Evolutionary conservation across 2,888 invertebrate species (phyloP), one percentile per base, ranked within the genome.

Genomic region (Chloroclysta siterata): DNA sequence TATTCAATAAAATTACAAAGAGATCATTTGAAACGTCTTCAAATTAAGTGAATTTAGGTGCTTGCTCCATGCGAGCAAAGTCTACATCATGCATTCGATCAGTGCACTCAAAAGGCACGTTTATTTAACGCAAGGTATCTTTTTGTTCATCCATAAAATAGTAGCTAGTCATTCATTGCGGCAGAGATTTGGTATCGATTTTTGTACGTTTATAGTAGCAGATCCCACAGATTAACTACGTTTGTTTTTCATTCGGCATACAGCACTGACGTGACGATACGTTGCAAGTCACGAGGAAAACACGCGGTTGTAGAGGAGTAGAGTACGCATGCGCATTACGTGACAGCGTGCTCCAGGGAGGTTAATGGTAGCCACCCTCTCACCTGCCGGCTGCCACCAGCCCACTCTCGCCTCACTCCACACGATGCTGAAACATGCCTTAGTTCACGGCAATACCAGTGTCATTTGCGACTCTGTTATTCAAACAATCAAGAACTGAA

Each of bases 311-410:
- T 83, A 82, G 82, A 81, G 82, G 83, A 68, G 77, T 83, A 80
- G 81, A 81, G 82, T 85, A 86, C 88, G 90, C 91, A 83, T 88
- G 92, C 91, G 92, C 80, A 63, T 66, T 80, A 69, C 72, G 66
- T 57, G 69, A 60, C 68, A 60, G 68, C 65, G 68, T 59, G 68
- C 60, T 68, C 63, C 57, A 53, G 71, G 69, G 71, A 52, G 69
- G 66, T 29, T 63, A 63, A 47, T 60, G 46, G 64, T 63, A 65
- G 66, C 60, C 53, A 39, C 71, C 71, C 64, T 65, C 68, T 75
- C 74, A 63, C 74, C 77, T 74, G 75, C 79, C 73, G 76, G 76
- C 77, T 75, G 70, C 68, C 60, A 61, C 67, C 63, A 70, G 64
- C 66, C 68, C 69, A 72, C 60, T 44, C 29, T 52, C 13, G 6